Conservation (phyloP, 30 jellyfish, hydroid and myxozoan species). For the Hydractinia echinata region DNA sequence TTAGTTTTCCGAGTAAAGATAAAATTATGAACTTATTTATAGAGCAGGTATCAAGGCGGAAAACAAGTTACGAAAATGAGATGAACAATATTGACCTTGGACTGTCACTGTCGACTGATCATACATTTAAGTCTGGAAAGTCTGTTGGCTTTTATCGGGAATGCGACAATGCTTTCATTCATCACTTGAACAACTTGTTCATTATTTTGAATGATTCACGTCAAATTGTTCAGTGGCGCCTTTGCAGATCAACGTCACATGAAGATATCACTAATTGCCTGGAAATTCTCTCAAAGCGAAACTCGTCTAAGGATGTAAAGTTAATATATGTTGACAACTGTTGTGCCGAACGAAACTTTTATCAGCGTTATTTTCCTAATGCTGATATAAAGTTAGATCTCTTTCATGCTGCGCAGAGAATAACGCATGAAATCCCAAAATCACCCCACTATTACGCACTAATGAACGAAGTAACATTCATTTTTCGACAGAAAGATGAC, state of each 20-base stretch:
- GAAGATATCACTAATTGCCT: not conserved
- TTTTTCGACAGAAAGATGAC: constrained; percentile 14
- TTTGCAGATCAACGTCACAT: not conserved
- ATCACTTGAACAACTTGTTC: not conserved
- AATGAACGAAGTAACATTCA: not conserved
- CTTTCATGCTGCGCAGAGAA: constrained; percentile 28
- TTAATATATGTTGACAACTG: not conserved
- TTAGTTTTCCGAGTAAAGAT: constrained; percentile 5
- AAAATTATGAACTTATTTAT: constrained; percentile 6
- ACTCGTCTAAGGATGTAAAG: not conserved
- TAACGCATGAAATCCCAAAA: not conserved
- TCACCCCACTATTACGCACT: not conserved
- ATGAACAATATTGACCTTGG: constrained; percentile 13
- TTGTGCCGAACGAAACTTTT: not conserved
- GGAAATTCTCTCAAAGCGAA: not conserved
- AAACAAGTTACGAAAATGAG: not conserved
- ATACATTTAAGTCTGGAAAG: constrained; percentile 23
- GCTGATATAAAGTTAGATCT: constrained; percentile 10
- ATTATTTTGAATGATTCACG: not conserved
- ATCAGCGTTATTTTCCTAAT: not conserved
- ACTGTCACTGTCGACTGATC: constrained; percentile 17
- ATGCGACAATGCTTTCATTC: not conserved
- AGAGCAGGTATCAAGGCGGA: constrained; percentile 1
- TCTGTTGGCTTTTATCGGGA: constrained; percentile 10
- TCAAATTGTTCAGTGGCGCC: constrained; percentile 1